Evolutionary conservation across 2,113 vertebrate genomes (phyloP).

Genomic region (Gulo gulo): DNA sequence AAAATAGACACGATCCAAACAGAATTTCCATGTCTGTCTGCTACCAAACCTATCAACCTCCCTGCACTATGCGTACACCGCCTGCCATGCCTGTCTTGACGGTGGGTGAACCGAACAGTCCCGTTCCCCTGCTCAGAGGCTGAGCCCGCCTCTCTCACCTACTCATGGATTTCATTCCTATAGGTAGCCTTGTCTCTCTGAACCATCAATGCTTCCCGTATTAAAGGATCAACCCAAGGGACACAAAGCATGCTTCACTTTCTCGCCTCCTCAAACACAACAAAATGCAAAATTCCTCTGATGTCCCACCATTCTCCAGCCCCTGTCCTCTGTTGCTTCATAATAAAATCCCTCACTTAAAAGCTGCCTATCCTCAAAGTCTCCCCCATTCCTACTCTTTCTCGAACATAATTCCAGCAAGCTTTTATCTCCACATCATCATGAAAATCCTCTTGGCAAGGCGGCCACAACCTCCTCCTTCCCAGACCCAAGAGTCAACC

Average conservation of each 20-base stretch:
- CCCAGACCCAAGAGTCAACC: neutral
- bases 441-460: neutral
- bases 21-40: neutral
- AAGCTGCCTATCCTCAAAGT: neutral
- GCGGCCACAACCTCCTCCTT: neutral
- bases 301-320: neutral
- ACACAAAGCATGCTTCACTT: neutral
- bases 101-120: fast-evolving
- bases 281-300: too few species aligned
- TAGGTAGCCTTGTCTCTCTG: neutral
- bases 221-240: neutral
- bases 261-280: neutral
- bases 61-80: fast-evolving
- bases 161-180: neutral
- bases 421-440: neutral
- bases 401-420: neutral
- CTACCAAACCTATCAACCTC: neutral
- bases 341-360: neutral
- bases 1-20: neutral
- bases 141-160: neutral
- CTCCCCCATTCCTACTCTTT: neutral
- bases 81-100: too few species aligned
- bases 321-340: neutral
- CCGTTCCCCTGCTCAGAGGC: fast-evolving
- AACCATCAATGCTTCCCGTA: neutral